Evolutionary conservation across 2,113 vertebrate species (phyloP).

Genomic region (Prolemur simus): DNA sequence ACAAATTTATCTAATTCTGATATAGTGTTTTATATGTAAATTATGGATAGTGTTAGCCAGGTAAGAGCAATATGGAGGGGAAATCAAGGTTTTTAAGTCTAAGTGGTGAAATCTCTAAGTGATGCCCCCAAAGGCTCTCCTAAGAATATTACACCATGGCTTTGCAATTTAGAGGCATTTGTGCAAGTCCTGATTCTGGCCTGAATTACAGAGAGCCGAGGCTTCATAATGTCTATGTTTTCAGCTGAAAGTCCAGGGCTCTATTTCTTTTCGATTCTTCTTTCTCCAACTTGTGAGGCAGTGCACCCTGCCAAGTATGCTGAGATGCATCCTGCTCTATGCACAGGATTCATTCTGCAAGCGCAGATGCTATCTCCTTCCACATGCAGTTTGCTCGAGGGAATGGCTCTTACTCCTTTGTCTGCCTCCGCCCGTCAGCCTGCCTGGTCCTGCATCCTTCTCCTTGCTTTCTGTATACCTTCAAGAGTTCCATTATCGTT

Average conservation of each 20-base stretch:
- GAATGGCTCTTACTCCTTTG: no score
- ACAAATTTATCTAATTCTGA: neutral
- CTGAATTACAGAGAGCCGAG: fast-evolving
- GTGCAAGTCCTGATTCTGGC: neutral
- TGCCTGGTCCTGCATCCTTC: neutral
- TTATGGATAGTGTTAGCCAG: no score
- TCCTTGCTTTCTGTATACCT: neutral
- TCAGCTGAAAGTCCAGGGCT: fast-evolving
- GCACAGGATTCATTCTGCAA: fast-evolving
- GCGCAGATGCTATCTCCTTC: neutral
- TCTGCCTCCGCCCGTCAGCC: neutral
- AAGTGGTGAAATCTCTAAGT: neutral
- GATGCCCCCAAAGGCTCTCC: neutral
- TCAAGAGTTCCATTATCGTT: neutral
- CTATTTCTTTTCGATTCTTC: neutral
- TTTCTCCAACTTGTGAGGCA: neutral
- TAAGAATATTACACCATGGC: fast-evolving
- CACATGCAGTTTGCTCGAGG: neutral
- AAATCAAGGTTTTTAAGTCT: neutral
- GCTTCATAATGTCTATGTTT: fast-evolving
- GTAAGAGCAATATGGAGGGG: neutral
- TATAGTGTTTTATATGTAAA: neutral
- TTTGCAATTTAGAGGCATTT: neutral
- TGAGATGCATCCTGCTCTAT: neutral
- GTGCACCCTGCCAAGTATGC: neutral